Evolutionary conservation across 2,888 invertebrate genomes (phyloP), one percentile per base, ranked within the genome.

Genomic region (Aphodius sticticus): DNA sequence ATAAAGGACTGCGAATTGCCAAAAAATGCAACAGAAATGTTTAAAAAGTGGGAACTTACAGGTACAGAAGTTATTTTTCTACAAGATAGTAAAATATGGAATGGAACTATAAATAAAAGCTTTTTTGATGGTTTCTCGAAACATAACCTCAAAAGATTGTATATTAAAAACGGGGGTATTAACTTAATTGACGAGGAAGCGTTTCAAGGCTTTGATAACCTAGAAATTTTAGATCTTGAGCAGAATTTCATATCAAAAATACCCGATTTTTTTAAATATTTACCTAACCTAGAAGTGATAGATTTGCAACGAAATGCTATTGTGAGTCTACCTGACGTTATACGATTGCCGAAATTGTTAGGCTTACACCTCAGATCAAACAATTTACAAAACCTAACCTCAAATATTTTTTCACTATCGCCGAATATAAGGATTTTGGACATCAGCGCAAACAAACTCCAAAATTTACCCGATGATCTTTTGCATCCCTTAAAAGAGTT

Each of bases 391-490:
- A 16, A 92, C 87, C 90, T 95, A 69, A 91, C 92, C 15, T 90
- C 92, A 81, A 90, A 92, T 79, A 90, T 92, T 81, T 94, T 95
- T 85, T 91, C 91, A 38, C 92, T 93, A 75, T 90, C 94, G 2
- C 89, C 90, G 38, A 92, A 92, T 0, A 89, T 96, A 5, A 90
- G 91, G 84, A 91, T 92, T 82, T 90, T 96, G 81, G 95, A 95
- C 88, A 87, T 96, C 78, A 93, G 93, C 84, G 89, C 91, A n/a
- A 96, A 95, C 87, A 90, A 91, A 77, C 90, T 96, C 82, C 91
- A 91, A 79, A 90, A 90, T 79, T 89, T 96, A 77, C 92, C 93
- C 0, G 87, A 90, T 6, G 91, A 92, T 83, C 90, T 94, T 76
- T 95, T 95, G 86, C 88, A 90, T 78, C 90, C 91, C 81, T 88